phyloP scores from a whole-genome alignment of 2,113 vertebrate genomes.

The Miniopterus natalensis region DNA sequence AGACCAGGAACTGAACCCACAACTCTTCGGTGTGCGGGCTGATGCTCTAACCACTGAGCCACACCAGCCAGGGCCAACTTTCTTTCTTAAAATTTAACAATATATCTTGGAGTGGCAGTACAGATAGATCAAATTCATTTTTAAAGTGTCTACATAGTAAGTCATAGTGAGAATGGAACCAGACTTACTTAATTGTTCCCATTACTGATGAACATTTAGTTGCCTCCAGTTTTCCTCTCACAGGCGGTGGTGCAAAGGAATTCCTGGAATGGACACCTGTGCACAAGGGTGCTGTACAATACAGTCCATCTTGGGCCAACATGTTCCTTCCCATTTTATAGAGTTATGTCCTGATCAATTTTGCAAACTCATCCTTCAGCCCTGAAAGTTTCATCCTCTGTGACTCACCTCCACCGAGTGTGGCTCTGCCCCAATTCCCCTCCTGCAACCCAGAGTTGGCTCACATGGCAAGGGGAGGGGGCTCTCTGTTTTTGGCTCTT shows the following conservation, averaged over 20 bases:
- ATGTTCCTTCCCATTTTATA: background rate
- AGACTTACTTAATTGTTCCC: background rate
- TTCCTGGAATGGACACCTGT: background rate
- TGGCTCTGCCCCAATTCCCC: background rate
- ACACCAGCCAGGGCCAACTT: no score
- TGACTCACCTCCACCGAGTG: background rate
- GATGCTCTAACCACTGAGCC: no score
- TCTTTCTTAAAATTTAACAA: background rate
- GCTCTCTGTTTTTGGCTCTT: background rate
- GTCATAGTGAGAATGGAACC: background rate
- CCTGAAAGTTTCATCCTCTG: background rate
- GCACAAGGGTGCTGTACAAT: rapidly evolving
- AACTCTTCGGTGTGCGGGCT: no score
- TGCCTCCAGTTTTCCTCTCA: background rate
- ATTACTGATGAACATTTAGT: background rate
- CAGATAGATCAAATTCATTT: background rate
- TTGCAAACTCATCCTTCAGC: background rate
- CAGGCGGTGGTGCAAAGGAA: background rate
- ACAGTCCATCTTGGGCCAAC: background rate
- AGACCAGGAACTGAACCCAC: no score
- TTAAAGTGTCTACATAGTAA: background rate
- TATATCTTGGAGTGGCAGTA: background rate
- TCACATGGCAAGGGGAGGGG: background rate
- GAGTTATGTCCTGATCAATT: no score
- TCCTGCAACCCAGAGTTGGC: background rate